A percentile compares a stretch with the other conserved stretches of the same genome.
These are phyloP conservation scores for Scomber scombrus DNA, from an alignment of 2,113 vertebrate genomes.

Conservation along the genomic window DNA sequence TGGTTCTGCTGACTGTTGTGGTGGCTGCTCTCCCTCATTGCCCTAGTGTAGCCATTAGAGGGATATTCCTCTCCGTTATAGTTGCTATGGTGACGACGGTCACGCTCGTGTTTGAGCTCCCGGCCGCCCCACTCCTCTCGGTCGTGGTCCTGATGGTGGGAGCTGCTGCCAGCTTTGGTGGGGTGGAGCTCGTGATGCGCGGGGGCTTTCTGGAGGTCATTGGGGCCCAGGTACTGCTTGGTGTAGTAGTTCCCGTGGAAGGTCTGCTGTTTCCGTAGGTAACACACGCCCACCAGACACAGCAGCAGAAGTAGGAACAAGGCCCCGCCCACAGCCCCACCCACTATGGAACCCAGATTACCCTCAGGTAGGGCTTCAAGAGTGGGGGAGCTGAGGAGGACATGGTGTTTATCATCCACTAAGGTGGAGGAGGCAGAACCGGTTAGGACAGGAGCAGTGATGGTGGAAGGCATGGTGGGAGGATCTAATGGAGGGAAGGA, in stretches of 20 bases:
- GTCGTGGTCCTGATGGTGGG: slow-evolving; percentile 88
- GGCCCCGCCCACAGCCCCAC: slow-evolving; percentile 94
- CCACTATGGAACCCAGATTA: slow-evolving; percentile 93
- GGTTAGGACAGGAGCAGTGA: slow-evolving; percentile 92
- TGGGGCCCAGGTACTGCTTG: slow-evolving; percentile 94
- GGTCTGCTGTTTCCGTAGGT: slow-evolving; percentile 92
- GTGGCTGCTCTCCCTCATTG: slow-evolving; percentile 78
- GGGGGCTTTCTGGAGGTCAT: slow-evolving; percentile 94
- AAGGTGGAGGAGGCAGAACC: slow-evolving; percentile 91
- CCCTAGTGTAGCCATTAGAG: slow-evolving; percentile 83
- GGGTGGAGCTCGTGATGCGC: slow-evolving; percentile 89
- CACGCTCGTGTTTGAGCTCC: slow-evolving; percentile 78
- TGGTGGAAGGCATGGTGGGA: slow-evolving; percentile 96
- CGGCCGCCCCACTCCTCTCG: slow-evolving; percentile 94
- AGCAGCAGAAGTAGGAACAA: slow-evolving; percentile 94
- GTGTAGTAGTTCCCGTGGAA: slow-evolving; percentile 97
- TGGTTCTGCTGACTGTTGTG: slow-evolving; percentile 71
- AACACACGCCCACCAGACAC: slow-evolving; percentile 90
- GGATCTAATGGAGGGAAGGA: slow-evolving; percentile 96
- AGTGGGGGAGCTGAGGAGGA: slow-evolving; percentile 91
- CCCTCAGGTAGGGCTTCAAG: slow-evolving; percentile 92
- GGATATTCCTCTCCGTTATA: slow-evolving; percentile 74
- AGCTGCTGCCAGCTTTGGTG: slow-evolving; percentile 86
- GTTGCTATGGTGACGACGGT: slow-evolving; percentile 58
- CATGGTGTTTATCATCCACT: slow-evolving; percentile 87